phyloP scores from a whole-genome alignment of 2,797 vertebrate species.

The Pangasius djambal region DNA sequence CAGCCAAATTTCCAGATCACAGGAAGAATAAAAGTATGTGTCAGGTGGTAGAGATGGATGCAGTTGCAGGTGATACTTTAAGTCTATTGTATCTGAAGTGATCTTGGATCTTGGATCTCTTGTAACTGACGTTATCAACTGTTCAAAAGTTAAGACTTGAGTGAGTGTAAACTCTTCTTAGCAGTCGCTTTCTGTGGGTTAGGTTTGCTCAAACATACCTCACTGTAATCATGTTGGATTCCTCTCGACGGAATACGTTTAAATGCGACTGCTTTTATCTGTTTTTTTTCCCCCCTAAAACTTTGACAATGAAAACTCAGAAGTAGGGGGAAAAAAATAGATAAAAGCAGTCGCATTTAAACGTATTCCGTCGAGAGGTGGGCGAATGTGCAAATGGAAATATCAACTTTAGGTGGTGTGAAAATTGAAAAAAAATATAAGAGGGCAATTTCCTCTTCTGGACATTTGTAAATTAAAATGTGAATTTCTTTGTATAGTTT shows the following conservation, averaged over 20 bases:
- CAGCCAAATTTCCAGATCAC: background rate
- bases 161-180: background rate
- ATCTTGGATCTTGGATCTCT: background rate
- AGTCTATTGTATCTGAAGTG: background rate
- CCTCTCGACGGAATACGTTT: too few relatives aligned
- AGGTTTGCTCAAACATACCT: background rate
- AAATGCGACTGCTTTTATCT: too few relatives aligned
- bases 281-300: too few relatives aligned
- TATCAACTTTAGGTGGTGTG: slow-evolving; percentile 48
- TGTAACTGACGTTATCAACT: background rate
- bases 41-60: background rate
- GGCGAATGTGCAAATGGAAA: slow-evolving; percentile 60
- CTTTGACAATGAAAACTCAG: background rate
- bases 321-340: background rate
- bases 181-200: background rate
- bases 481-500: slow-evolving; percentile 58
- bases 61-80: background rate
- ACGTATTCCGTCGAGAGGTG: slow-evolving; percentile 39
- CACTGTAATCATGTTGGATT: background rate
- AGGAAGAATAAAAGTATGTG: background rate
- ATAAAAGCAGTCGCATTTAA: slow-evolving; percentile 37
- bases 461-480: slow-evolving; percentile 63
- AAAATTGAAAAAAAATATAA: slow-evolving; percentile 57
- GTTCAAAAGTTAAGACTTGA: background rate
- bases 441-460: slow-evolving; percentile 60